Conservation (phyloP, 2,113 vertebrate species). For the Holacanthus passer region DNA sequence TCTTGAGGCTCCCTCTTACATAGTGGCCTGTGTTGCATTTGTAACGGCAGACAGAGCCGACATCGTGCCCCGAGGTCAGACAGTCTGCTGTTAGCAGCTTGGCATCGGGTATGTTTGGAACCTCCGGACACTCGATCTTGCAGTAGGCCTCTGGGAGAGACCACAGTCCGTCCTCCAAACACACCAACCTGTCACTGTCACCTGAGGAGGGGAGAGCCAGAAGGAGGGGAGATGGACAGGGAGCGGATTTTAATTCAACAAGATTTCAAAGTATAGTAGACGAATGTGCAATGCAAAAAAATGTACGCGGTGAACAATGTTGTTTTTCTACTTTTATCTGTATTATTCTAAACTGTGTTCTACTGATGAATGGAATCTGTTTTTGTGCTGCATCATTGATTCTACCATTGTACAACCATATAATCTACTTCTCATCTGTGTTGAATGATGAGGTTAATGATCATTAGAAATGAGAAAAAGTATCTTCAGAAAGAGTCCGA, state of each 20-base stretch:
- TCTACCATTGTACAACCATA: not conserved
- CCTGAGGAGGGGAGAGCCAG: slow-evolving; percentile 83
- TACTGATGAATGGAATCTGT: not conserved
- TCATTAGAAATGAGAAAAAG: not conserved
- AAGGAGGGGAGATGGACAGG: not conserved
- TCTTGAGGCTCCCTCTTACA: slow-evolving; percentile 71
- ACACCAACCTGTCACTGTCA: slow-evolving; percentile 90
- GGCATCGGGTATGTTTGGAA: slow-evolving; percentile 82
- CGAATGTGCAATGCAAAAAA: not conserved
- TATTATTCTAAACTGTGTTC: not conserved
- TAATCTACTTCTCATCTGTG: not conserved
- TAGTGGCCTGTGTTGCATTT: slow-evolving; percentile 94
- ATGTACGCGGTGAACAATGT: not conserved
- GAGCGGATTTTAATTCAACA: not conserved
- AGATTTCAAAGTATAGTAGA: not conserved
- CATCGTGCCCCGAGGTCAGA: slow-evolving; percentile 86
- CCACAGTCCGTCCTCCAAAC: slow-evolving; percentile 95
- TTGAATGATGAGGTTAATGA: not conserved
- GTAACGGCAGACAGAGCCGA: slow-evolving; percentile 92
- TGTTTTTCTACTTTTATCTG: not conserved
- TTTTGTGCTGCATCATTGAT: not conserved
- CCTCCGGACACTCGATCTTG: slow-evolving; percentile 90
- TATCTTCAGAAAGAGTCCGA: not conserved
- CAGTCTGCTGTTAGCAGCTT: slow-evolving; percentile 87
- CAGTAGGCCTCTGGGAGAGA: slow-evolving; percentile 97